phyloP scores from a whole-genome alignment of 1,140 invertebrate genomes.

The Vanessa atalanta region DNA sequence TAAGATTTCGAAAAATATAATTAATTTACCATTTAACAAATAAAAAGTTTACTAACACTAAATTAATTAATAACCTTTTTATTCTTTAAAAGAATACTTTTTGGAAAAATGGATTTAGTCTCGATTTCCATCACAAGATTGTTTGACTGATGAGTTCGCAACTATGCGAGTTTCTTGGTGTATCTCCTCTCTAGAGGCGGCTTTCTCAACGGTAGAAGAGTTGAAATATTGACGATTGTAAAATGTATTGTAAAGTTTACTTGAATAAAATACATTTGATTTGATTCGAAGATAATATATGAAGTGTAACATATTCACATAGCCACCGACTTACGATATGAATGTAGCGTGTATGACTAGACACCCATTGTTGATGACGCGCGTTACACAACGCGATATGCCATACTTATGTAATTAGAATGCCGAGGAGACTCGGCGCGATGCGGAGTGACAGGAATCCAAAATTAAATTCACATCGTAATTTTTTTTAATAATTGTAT shows the following conservation, averaged over 20 bases:
- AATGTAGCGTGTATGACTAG: slow-evolving; percentile 14
- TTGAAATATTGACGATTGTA: background rate
- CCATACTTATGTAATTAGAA: slow-evolving; percentile 31
- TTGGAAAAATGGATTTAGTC: no score
- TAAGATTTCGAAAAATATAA: no score
- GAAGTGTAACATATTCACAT: background rate
- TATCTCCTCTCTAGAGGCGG: no score
- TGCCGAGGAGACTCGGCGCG: slow-evolving; percentile 3
- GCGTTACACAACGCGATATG: slow-evolving; percentile 28
- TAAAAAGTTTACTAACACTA: no score
- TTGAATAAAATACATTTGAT: background rate
- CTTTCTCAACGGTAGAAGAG: no score
- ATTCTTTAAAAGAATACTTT: no score
- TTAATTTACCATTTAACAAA: no score
- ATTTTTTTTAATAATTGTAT: background rate
- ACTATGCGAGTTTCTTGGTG: no score
- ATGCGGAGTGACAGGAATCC: slow-evolving; percentile 30
- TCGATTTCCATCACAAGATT: no score
- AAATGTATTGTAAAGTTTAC: background rate
- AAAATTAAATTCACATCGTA: slow-evolving; percentile 10
- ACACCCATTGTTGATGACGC: slow-evolving; percentile 18
- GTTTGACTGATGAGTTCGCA: no score
- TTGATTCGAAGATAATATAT: no score
- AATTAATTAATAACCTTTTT: no score
- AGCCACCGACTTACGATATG: slow-evolving; percentile 2